A percentile compares a stretch with the other conserved stretches of the same genome.
Conservation (phyloP, 1,140 invertebrate species). For the Leucophenga varia region DNA sequence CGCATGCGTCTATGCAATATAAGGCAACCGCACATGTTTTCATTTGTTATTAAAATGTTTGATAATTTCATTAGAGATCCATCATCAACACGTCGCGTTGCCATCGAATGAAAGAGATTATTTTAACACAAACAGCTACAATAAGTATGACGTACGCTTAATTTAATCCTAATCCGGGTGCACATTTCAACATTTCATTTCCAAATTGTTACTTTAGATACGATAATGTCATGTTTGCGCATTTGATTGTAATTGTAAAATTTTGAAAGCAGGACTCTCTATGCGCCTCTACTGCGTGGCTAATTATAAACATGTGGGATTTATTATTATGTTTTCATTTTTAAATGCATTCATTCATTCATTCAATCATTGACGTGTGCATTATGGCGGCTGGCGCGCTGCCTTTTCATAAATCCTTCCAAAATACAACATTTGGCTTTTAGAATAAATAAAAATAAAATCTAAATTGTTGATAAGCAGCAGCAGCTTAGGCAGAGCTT, state of each 20-base stretch:
- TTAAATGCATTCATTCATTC: neutral
- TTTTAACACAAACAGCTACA: too few species aligned
- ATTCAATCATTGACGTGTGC: too few species aligned
- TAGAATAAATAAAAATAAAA: too few species aligned
- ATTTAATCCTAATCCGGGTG: slow-evolving; percentile 50
- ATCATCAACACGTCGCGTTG: slow-evolving; percentile 31
- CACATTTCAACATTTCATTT: neutral
- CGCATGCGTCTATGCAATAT: slow-evolving; percentile 45
- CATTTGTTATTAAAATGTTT: slow-evolving; percentile 57
- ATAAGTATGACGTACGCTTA: slow-evolving; percentile 54
- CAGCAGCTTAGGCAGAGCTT: too few species aligned
- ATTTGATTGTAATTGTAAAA: neutral
- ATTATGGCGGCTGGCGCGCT: too few species aligned
- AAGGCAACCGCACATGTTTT: slow-evolving; percentile 54
- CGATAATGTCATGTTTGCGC: neutral
- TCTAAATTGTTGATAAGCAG: too few species aligned
- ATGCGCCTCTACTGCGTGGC: slow-evolving; percentile 27
- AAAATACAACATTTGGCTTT: slow-evolving; percentile 27
- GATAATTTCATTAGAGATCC: slow-evolving; percentile 53
- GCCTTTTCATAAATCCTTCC: too few species aligned
- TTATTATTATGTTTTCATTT: slow-evolving; percentile 37
- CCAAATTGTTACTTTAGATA: too few species aligned
- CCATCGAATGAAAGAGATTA: too few species aligned
- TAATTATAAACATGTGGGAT: slow-evolving; percentile 55
- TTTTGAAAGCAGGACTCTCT: neutral